Evolutionary conservation across 2,797 vertebrate species (phyloP).

Genomic region (Podarcis lilfordi): DNA sequence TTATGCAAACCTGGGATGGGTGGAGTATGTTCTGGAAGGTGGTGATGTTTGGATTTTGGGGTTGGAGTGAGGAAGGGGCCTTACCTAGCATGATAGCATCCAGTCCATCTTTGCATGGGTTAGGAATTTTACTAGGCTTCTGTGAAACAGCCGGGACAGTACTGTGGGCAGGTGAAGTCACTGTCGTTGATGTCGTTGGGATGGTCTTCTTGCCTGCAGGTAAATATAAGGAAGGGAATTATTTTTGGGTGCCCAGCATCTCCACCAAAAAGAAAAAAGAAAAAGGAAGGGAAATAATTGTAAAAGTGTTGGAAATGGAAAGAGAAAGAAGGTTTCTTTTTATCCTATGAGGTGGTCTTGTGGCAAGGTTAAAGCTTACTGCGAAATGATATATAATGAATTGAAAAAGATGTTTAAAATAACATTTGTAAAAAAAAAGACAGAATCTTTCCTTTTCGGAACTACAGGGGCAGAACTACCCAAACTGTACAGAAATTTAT

Average conservation of each 20-base stretch:
- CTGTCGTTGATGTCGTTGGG: not conserved
- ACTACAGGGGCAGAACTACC: too few relatives aligned
- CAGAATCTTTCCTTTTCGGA: too few relatives aligned
- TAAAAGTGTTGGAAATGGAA: too few relatives aligned
- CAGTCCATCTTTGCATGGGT: conserved; percentile 85
- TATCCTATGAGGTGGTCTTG: too few relatives aligned
- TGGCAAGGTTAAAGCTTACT: too few relatives aligned
- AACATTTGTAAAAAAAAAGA: too few relatives aligned
- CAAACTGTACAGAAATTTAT: too few relatives aligned
- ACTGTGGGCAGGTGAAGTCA: conserved; percentile 38
- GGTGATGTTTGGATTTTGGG: not conserved
- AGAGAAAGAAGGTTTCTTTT: too few relatives aligned
- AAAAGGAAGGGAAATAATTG: too few relatives aligned
- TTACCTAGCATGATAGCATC: conserved; percentile 89
- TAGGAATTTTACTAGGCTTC: conserved; percentile 67
- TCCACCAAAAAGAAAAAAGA: too few relatives aligned
- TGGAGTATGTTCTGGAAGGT: not conserved
- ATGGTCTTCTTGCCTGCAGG: conserved; percentile 67
- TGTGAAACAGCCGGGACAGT: conserved; percentile 7
- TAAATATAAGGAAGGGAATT: conserved; percentile 15
- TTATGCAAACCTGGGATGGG: not conserved
- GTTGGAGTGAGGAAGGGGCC: not conserved
- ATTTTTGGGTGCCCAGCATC: not conserved
- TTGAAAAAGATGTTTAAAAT: too few relatives aligned
- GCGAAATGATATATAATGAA: too few relatives aligned